Base-by-base conservation (phyloP, 2,888 invertebrate genomes). In the Sphaeridia pumilis region DNA sequence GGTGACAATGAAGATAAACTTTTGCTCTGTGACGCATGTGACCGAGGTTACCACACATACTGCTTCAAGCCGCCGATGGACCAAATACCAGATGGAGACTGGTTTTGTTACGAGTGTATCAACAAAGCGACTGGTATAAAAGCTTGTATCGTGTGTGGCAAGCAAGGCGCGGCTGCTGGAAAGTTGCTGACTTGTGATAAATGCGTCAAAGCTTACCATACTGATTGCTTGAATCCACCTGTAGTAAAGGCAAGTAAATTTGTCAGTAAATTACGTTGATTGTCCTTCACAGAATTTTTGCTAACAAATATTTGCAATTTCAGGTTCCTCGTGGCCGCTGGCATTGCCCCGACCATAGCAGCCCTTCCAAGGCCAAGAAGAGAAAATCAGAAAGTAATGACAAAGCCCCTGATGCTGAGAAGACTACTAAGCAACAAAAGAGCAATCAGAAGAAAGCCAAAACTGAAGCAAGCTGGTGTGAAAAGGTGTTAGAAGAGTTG, bases 61-160 rank as follows among this genome's bases (percentile, higher is more conserved):
- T 97, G 97, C 75, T 95, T 97, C 77, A 90, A 88, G 74, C 95
- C 95, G 59, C 81, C 84, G 70, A 87, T 97, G 87, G 89, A 89
- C 55, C 83, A 83, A 67, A 94, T 97, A 72, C 95, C 97, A 20
- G 93, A 93, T 65, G 95, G 95, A 27, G 94, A 97, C 72, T 97
- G 95, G 95, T 88, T 69, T 56, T 68, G 68, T 48, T 67, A 62
- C 58, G 68, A 68, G 54, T 67, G 68, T 49, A 65, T 67, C 34
- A 68, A 68, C 55, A 88, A 90, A 73, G 90, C 88, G 4, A 86
- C 90, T 24, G 90, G 90, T 27, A 59, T 58, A 35, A 58, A 61
- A 53, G 60, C 58, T 21, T 95, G 95, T 74, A 85, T 94, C 61
- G 89, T 94, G 56, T 97, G 95, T 71, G 93, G 94, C 34, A 80